phyloP scores from a whole-genome alignment of 2,113 vertebrate genomes.

The Aepyceros melampus region DNA sequence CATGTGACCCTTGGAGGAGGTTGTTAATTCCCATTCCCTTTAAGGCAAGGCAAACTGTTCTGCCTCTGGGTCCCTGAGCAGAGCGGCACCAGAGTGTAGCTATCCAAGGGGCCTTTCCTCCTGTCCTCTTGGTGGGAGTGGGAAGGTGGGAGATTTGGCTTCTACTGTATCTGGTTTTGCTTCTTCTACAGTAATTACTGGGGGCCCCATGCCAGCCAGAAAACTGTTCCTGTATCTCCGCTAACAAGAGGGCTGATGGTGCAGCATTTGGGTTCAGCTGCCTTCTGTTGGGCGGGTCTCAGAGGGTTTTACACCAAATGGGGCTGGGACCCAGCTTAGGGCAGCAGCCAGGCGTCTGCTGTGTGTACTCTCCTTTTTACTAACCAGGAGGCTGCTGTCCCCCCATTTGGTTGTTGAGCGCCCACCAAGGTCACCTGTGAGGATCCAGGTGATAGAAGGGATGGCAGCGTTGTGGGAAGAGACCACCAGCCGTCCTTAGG shows the following conservation, averaged over 20 bases:
- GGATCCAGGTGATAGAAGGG: background rate
- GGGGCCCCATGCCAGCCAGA: background rate
- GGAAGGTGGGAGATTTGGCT: background rate
- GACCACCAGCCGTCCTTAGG: background rate
- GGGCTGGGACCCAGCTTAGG: background rate
- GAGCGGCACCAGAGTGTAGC: background rate
- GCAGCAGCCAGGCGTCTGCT: background rate
- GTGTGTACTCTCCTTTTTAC: background rate
- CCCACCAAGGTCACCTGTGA: background rate
- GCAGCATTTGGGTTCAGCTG: background rate
- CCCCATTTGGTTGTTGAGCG: background rate
- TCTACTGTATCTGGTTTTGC: background rate
- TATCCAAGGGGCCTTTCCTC: background rate
- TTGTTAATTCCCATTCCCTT: constrained; percentile 24
- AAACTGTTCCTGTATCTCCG: background rate
- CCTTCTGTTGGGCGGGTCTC: background rate
- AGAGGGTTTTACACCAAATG: background rate
- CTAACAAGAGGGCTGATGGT: background rate
- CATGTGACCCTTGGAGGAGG: background rate
- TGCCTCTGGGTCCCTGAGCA: background rate
- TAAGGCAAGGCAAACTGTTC: constrained; percentile 16
- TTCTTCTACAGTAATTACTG: background rate
- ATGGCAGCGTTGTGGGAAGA: background rate
- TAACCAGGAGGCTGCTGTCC: background rate
- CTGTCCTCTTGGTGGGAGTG: background rate